phyloP scores from a whole-genome alignment of 2,113 vertebrate genomes.

The Prinia subflava region DNA sequence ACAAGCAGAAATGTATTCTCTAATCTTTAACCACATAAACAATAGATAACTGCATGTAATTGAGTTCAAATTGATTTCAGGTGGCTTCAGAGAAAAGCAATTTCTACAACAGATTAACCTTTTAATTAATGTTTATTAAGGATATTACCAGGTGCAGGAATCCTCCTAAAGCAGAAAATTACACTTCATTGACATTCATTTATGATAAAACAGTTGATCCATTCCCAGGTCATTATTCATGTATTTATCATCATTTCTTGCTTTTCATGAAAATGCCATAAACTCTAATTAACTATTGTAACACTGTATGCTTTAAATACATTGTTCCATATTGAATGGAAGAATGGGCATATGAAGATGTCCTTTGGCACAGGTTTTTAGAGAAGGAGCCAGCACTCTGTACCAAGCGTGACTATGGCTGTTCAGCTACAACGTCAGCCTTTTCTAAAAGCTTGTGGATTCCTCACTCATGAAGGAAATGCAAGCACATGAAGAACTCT shows the following conservation, averaged over 20 bases:
- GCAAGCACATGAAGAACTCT: not conserved
- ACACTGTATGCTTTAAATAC: not conserved
- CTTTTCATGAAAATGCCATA: not conserved
- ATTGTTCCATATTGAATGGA: not conserved
- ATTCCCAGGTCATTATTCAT: conserved; percentile 60
- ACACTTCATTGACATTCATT: conserved; percentile 72
- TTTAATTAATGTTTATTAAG: conserved; percentile 83
- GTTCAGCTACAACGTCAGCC: not conserved
- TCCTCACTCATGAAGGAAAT: not conserved
- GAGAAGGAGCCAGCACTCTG: not conserved
- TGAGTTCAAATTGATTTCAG: conserved; percentile 84
- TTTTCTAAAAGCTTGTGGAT: not conserved
- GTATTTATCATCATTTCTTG: conserved; percentile 44
- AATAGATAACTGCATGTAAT: conserved; percentile 81
- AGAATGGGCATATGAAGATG: not conserved
- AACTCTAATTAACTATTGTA: conserved; percentile 10
- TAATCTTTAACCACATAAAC: conserved; percentile 78
- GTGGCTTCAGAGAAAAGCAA: conserved; percentile 83
- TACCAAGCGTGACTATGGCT: not conserved
- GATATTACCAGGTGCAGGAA: conserved; percentile 76
- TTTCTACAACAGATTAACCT: conserved; percentile 82
- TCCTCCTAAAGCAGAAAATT: conserved; percentile 74
- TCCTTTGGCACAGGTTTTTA: not conserved
- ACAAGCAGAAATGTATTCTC: conserved; percentile 75
- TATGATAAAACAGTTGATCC: conserved; percentile 65